Percentiles rank a stretch among this genome's conserved stretches.
Conservation (phyloP, 2,888 invertebrate genomes). For the Idaea straminata region DNA sequence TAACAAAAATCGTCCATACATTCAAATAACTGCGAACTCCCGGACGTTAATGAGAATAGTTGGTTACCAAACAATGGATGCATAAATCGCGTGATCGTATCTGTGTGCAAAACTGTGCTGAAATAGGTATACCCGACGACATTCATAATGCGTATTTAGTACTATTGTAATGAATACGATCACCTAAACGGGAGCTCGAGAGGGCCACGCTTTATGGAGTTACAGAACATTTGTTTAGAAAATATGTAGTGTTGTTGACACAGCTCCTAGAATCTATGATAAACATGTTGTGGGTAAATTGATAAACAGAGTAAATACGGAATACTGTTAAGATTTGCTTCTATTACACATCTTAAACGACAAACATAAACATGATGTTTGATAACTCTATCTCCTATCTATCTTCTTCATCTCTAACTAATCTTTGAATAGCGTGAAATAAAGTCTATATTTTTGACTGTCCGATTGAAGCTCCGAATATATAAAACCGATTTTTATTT, state of each 20-base stretch:
- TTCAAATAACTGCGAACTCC: conserved; percentile 41
- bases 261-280: background rate
- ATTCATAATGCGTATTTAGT: conserved; percentile 65
- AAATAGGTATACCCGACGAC: conserved; percentile 54
- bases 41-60: conserved; percentile 65
- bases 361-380: too few species aligned
- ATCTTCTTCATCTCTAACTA: too few species aligned
- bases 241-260: background rate
- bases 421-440: too few species aligned
- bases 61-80: conserved; percentile 59
- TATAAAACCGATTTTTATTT: too few species aligned
- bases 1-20: conserved; percentile 44
- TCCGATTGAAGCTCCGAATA: too few species aligned
- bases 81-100: conserved; percentile 68
- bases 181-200: conserved; percentile 45
- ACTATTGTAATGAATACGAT: conserved; percentile 58
- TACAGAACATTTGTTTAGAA: conserved; percentile 20
- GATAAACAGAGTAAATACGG: background rate
- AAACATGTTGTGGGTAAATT: background rate
- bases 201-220: conserved; percentile 20
- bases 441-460: too few species aligned
- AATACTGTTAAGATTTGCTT: background rate
- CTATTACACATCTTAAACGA: too few species aligned
- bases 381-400: too few species aligned
- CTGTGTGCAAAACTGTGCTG: conserved; percentile 55